These are phyloP conservation scores for Odobenus rosmarus DNA, from an alignment of 2,113 vertebrate genomes.

Conservation along the genomic window DNA sequence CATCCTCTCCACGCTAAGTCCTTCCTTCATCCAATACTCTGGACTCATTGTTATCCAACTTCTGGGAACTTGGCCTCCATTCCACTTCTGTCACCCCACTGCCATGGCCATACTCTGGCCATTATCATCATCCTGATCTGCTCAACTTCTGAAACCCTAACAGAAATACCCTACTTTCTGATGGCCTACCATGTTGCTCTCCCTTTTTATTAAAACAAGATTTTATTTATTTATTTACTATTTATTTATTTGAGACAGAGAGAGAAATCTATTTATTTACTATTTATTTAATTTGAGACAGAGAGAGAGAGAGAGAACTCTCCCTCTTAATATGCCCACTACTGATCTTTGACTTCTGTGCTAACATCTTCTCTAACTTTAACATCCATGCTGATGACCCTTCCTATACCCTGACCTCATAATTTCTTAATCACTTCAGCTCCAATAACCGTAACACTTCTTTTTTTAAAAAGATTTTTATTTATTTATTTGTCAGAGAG, in stretches of 20 bases:
- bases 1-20: neutral
- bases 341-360: constrained; percentile 5
- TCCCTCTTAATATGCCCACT: neutral
- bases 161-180: neutral
- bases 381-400: neutral
- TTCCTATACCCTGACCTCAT: neutral
- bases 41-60: neutral
- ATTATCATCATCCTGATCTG: neutral
- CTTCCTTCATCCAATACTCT: neutral
- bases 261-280: too few species aligned
- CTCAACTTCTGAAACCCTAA: neutral
- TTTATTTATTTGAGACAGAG: neutral
- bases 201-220: neutral
- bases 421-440: neutral
- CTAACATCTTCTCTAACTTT: neutral
- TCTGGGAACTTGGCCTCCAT: neutral
- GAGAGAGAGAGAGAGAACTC: neutral
- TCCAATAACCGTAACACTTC: neutral
- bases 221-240: neutral
- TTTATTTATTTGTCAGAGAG: too few species aligned
- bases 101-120: neutral
- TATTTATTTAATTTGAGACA: too few species aligned
- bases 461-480: too few species aligned
- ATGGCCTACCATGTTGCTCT: neutral
- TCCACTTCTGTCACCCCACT: neutral